phyloP scores from a whole-genome alignment of 1,140 invertebrate genomes.

The Diachasma alloeum region DNA sequence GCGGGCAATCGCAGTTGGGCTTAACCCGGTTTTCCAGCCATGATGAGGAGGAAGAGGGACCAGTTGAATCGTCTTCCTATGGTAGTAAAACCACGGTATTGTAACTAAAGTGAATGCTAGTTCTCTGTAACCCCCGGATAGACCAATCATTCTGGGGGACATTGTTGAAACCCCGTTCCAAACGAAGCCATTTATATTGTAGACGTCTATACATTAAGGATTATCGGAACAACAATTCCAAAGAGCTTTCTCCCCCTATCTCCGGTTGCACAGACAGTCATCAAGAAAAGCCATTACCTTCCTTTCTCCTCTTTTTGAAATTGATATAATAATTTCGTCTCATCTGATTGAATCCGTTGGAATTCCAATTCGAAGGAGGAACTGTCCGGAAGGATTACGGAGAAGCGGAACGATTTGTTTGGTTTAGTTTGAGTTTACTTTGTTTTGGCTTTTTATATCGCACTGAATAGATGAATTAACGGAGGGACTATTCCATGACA shows the following conservation, averaged over 20 bases:
- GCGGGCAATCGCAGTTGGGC: background rate
- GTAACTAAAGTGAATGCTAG: constrained; percentile 38
- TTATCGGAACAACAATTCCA: constrained; percentile 46
- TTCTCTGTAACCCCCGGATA: constrained; percentile 23
- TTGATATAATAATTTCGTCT: background rate
- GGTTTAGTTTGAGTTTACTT: too few species aligned
- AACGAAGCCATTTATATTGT: constrained; percentile 42
- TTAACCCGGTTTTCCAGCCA: background rate
- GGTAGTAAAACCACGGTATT: constrained; percentile 19
- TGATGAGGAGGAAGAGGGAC: background rate
- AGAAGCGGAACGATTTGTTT: background rate
- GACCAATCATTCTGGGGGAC: constrained; percentile 35
- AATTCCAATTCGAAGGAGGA: too few species aligned
- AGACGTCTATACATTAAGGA: constrained; percentile 39
- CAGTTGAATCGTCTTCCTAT: background rate
- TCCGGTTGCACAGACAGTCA: background rate
- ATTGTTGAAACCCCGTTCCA: constrained; percentile 27
- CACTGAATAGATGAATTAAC: too few species aligned
- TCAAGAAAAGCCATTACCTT: background rate
- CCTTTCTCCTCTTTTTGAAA: background rate
- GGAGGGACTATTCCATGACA: too few species aligned
- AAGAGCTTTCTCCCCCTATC: background rate
- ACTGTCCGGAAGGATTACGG: too few species aligned
- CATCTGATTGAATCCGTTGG: background rate
- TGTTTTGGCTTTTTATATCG: too few species aligned